Percentiles rank a stretch among this genome's conserved stretches.
phyloP scores from a whole-genome alignment of 1,140 invertebrate genomes.

The Brachionus paranguensis region DNA sequence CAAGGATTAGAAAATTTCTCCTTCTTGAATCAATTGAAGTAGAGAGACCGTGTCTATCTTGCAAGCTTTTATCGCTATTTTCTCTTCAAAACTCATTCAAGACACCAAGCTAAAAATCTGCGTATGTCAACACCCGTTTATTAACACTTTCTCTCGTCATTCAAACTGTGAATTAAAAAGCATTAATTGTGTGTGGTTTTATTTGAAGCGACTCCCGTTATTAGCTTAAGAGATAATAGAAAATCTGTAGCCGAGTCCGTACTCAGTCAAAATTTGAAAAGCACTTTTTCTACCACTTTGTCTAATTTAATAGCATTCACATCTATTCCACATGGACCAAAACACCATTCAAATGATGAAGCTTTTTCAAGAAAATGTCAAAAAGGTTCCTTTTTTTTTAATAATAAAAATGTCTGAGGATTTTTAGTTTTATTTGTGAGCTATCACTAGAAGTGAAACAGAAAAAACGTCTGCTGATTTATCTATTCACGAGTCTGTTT shows the following conservation, averaged over 20 bases:
- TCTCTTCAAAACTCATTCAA: not conserved
- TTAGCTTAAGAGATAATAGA: not conserved
- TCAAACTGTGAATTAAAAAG: not conserved
- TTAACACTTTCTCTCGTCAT: not conserved
- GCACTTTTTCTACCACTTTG: not conserved
- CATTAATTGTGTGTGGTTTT: conserved; percentile 1
- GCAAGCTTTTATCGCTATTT: not conserved
- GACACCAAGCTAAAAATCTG: not conserved
- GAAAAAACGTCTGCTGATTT: too few species aligned
- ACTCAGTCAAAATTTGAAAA: not conserved
- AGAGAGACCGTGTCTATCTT: not conserved
- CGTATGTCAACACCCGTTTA: not conserved
- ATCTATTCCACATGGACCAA: not conserved
- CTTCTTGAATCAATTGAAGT: not conserved
- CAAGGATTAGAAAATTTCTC: not conserved
- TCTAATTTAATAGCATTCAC: not conserved
- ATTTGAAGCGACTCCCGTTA: not conserved
- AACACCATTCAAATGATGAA: conserved; percentile 21
- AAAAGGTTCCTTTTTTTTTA: conserved; percentile 26
- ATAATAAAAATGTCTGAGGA: too few species aligned
- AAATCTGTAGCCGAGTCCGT: not conserved
- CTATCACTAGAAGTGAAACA: too few species aligned
- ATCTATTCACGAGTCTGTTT: too few species aligned
- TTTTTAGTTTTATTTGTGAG: too few species aligned
- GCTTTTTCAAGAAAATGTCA: conserved; percentile 18